Evolutionary conservation across 2,888 invertebrate species (phyloP), one percentile per base, ranked within the genome.

Genomic region (Asteroscopus sphinx): DNA sequence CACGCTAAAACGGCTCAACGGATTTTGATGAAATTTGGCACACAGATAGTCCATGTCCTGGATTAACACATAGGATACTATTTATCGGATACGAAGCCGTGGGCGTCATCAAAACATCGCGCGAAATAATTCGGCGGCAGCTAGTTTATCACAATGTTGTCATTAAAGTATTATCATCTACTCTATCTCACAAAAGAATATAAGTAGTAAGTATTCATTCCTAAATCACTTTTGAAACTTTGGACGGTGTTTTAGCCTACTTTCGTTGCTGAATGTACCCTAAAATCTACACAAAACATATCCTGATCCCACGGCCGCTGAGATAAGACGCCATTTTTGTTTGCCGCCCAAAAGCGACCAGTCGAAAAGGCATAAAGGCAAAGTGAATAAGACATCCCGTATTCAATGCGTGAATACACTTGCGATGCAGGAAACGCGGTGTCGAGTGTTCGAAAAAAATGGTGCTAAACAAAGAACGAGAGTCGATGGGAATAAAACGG

Each of bases 311-410:
- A 90, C 90, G 89, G 81, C 80, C 74, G 16, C 40, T 80, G 73
- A 85, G 86, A 91, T 89, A 92, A 90, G 85, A 85, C 81, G 79
- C 70, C 82, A 87, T 88, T 87, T 86, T 88, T 85, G 85, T 87
- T 85, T 15, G 49, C 61, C 68, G 73, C 73, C 73, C 85, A 88
- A 89, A 88, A 85, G 86, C 76, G 84, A 77, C 68, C 78, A 93
- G 92, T 93, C 93, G 85, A 92, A 83, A 93, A 94, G 93, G 94
- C 93, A 93, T 90, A 91, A 93, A 92, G 89, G 90, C 90, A 86
- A 84, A 90, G 82, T 82, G 79, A 84, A 79, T 81, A 84, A 85
- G 79, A 77, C 79, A 72, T 68, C 48, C 54, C 42, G 51, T 59
- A 71, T 64, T 87, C 83, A 85, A 87, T 82, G 76, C 80, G 82